phyloP scores from a whole-genome alignment of 1,140 invertebrate genomes.

The Camponotus pennsylvanicus region DNA sequence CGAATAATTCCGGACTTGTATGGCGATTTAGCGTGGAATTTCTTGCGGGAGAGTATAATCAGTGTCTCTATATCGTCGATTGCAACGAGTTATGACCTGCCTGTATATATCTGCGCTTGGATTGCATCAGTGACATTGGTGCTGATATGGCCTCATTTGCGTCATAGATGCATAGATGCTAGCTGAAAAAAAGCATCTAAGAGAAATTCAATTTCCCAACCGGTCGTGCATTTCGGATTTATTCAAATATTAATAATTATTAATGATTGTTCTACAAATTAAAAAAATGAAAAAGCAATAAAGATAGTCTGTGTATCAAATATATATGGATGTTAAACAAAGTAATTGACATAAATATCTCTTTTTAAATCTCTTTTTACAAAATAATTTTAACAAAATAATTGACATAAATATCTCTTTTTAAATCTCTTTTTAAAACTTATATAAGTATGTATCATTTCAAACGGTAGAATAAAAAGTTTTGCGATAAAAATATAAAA shows the following conservation, averaged over 20 bases:
- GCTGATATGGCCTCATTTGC: constrained; percentile 44
- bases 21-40: constrained; percentile 42
- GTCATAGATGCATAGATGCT: background rate
- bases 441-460: background rate
- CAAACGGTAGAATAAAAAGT: background rate
- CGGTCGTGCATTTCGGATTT: background rate
- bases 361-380: background rate
- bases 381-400: background rate
- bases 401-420: background rate
- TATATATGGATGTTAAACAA: background rate
- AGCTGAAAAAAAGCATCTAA: constrained; percentile 1
- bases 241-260: background rate
- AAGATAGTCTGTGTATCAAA: background rate
- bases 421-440: background rate
- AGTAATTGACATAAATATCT: background rate
- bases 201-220: constrained; percentile 4
- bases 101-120: constrained; percentile 31
- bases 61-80: constrained; percentile 41
- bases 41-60: constrained; percentile 28
- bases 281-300: background rate
- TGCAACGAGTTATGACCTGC: constrained; percentile 37
- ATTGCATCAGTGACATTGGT: constrained; percentile 57
- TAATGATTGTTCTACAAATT: background rate
- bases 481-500: background rate
- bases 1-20: constrained; percentile 65